A percentile compares a stretch with the other conserved stretches of the same genome.
Evolutionary conservation across 2,888 invertebrate species (phyloP).

Genomic region (Acronicta alni): DNA sequence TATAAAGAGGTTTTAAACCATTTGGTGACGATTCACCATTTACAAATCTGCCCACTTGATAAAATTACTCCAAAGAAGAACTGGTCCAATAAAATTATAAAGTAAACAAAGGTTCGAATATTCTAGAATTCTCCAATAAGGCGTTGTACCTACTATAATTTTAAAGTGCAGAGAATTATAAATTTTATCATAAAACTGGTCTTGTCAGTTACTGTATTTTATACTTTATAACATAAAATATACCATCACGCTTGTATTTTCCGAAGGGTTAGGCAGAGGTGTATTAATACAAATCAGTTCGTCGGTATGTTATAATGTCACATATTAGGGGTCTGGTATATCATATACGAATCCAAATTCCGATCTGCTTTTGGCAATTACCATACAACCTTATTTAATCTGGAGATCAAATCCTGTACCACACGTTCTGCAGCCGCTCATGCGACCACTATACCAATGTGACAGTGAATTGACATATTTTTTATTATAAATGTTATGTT

Average conservation of each 20-base stretch:
- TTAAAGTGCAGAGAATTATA: constrained; percentile 8
- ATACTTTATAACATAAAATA: no score
- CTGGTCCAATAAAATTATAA: constrained; percentile 27
- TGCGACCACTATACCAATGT: no score
- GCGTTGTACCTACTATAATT: constrained; percentile 11
- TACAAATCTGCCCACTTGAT: constrained; percentile 31
- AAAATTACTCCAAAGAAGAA: constrained; percentile 13
- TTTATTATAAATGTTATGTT: constrained; percentile 16
- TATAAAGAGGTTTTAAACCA: background rate
- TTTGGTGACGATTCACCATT: constrained; percentile 9
- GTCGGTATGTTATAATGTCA: no score
- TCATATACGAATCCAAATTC: no score
- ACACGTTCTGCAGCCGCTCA: no score
- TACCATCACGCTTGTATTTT: background rate
- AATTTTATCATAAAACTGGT: constrained; percentile 20
- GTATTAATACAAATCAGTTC: no score
- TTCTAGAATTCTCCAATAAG: constrained; percentile 21
- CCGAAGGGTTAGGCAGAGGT: no score
- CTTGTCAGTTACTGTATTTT: constrained; percentile 1
- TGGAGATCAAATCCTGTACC: no score
- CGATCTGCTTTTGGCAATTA: no score
- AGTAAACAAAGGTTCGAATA: constrained; percentile 14
- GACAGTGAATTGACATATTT: constrained; percentile 12
- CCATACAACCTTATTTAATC: no score
- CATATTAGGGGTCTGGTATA: no score